A percentile compares a stretch with the other conserved stretches of the same genome.
These are phyloP conservation scores for Medauroidea extradentata DNA, from an alignment of 1,140 invertebrate species.

Conservation along the genomic window DNA sequence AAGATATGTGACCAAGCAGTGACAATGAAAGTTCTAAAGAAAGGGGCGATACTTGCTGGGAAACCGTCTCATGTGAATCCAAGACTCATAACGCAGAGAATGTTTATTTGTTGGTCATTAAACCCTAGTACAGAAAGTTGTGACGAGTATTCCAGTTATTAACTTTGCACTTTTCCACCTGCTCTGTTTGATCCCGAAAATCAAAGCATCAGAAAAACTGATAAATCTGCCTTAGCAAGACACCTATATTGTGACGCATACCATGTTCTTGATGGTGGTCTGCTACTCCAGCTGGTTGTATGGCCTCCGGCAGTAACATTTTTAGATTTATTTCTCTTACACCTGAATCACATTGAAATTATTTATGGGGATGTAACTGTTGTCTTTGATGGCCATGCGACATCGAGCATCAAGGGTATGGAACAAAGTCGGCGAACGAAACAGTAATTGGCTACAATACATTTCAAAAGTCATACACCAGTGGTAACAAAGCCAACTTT, in stretches of 20 bases:
- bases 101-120: neutral
- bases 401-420: constrained; percentile 6
- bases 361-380: constrained; percentile 1
- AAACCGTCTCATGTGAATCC: neutral
- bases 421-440: constrained; percentile 1
- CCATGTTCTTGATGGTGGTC: constrained; percentile 4
- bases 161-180: neutral
- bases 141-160: neutral
- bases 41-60: neutral
- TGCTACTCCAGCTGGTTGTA: neutral
- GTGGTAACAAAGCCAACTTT: constrained; percentile 6
- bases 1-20: neutral
- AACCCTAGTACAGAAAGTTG: neutral
- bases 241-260: neutral
- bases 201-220: constrained; percentile 1
- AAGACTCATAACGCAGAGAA: neutral
- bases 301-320: neutral
- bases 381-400: constrained; percentile 3
- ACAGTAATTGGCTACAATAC: neutral
- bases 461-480: neutral
- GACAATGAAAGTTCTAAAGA: neutral
- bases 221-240: constrained; percentile 1
- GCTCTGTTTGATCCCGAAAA: neutral
- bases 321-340: neutral
- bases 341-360: neutral